These are phyloP conservation scores for Lacanobia oleracea DNA, from an alignment of 2,888 invertebrate genomes.

Conservation along the genomic window DNA sequence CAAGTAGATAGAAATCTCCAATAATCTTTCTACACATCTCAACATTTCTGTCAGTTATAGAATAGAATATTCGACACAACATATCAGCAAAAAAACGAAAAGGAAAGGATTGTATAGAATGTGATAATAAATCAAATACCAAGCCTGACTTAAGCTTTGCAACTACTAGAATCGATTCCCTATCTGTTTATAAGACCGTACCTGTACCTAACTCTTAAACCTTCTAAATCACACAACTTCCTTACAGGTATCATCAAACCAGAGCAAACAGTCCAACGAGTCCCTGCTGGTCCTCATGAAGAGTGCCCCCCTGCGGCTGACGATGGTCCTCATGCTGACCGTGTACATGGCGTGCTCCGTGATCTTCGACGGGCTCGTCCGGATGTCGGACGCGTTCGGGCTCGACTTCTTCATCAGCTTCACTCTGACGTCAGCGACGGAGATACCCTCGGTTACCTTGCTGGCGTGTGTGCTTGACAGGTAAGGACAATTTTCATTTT, in stretches of 20 bases:
- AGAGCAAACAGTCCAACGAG: slow-evolving; percentile 77
- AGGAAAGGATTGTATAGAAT: no score
- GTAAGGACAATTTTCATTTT: slow-evolving; percentile 67
- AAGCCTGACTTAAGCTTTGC: background rate
- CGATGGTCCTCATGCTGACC: slow-evolving; percentile 78
- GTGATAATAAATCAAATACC: no score
- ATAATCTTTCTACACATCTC: no score
- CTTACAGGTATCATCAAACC: slow-evolving; percentile 71
- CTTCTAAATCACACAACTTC: background rate
- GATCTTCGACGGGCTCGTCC: slow-evolving; percentile 86
- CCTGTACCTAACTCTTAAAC: background rate
- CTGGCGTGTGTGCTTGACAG: slow-evolving; percentile 82
- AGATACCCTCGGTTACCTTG: slow-evolving; percentile 85
- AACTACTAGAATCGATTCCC: background rate
- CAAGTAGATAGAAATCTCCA: background rate
- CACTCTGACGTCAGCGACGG: slow-evolving; percentile 85
- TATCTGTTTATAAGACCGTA: background rate
- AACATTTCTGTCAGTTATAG: no score
- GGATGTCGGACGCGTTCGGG: slow-evolving; percentile 85
- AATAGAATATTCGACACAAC: no score
- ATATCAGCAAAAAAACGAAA: no score
- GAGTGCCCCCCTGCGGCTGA: slow-evolving; percentile 76
- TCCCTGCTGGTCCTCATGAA: slow-evolving; percentile 77
- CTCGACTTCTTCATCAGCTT: slow-evolving; percentile 87
- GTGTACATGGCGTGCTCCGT: slow-evolving; percentile 85